Evolutionary conservation across 2,888 invertebrate genomes (phyloP).

Genomic region (Hyposoter dolosus): DNA sequence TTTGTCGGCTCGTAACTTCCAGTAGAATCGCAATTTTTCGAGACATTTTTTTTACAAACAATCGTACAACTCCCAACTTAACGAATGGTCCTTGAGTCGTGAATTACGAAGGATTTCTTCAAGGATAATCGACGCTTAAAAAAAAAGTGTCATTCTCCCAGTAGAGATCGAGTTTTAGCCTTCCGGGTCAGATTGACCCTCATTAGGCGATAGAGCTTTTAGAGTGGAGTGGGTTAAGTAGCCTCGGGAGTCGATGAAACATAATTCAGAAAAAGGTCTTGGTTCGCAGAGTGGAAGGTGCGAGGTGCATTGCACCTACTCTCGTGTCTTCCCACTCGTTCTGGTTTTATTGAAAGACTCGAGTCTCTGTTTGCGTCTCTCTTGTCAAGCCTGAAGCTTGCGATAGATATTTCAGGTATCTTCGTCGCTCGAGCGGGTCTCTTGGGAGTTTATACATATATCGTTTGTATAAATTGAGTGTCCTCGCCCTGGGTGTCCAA

Average conservation of each 20-base stretch:
- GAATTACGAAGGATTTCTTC: too few relatives aligned
- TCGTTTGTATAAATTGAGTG: constrained; percentile 80
- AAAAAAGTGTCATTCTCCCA: too few relatives aligned
- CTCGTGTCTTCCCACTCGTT: constrained; percentile 15
- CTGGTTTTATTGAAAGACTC: constrained; percentile 23
- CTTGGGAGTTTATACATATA: constrained; percentile 43
- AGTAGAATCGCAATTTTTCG: too few relatives aligned
- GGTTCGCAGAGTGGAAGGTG: constrained; percentile 12
- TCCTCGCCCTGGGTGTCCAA: constrained; percentile 84
- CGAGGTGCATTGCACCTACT: constrained; percentile 59
- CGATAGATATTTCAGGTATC: constrained; percentile 38
- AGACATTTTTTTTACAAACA: too few relatives aligned
- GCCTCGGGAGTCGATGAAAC: neutral
- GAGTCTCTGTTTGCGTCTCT: neutral
- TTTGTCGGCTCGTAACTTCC: too few relatives aligned
- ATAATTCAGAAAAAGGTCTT: constrained; percentile 1
- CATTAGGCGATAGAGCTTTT: too few relatives aligned
- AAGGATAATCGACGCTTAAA: too few relatives aligned
- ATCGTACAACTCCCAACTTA: too few relatives aligned
- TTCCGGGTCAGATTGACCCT: too few relatives aligned
- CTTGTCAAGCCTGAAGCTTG: constrained; percentile 19
- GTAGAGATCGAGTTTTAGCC: too few relatives aligned
- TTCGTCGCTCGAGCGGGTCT: constrained; percentile 18
- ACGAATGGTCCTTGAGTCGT: too few relatives aligned
- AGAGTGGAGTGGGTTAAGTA: neutral